A percentile compares a stretch with the other conserved stretches of the same genome.
Conservation (phyloP, 1,140 invertebrate species). For the Orchestia grillus region DNA sequence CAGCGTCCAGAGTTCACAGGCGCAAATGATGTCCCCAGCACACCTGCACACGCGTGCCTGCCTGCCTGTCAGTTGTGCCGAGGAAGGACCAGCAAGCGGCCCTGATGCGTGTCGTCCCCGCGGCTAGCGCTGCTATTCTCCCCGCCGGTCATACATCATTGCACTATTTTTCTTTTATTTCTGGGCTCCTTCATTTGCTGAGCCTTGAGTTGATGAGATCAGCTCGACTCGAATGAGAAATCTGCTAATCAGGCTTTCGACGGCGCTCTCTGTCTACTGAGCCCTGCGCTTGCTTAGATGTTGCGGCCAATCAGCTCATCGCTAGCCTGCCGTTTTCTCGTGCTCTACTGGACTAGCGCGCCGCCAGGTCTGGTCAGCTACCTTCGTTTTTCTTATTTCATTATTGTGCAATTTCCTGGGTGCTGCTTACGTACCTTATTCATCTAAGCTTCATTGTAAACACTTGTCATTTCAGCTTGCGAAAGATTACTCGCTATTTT, state of each 20-base stretch:
- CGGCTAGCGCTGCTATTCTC: not conserved
- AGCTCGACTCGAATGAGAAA: slow-evolving; percentile 47
- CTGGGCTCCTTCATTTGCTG: slow-evolving; percentile 47
- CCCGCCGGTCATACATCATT: slow-evolving; percentile 23
- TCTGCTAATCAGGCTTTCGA: slow-evolving; percentile 54
- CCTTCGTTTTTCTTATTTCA: not conserved
- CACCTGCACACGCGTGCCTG: not conserved
- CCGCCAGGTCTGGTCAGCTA: not conserved
- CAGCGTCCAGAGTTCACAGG: too few species aligned
- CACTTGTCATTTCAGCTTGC: not conserved
- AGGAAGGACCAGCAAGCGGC: not conserved
- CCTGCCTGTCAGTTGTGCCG: too few species aligned
- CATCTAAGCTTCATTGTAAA: not conserved
- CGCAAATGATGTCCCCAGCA: not conserved
- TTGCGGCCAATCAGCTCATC: not conserved
- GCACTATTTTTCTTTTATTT: slow-evolving; percentile 46
- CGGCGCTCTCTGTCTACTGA: slow-evolving; percentile 14
- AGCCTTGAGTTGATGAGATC: slow-evolving; percentile 53
- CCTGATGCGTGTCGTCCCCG: not conserved
- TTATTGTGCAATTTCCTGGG: not conserved
- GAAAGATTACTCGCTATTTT: not conserved
- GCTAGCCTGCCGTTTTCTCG: not conserved
- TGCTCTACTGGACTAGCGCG: not conserved
- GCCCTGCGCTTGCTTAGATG: not conserved
- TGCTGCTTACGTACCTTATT: not conserved